These are phyloP conservation scores for Chrysoperla carnea DNA, from an alignment of 1,140 invertebrate genomes.

Conservation along the genomic window DNA sequence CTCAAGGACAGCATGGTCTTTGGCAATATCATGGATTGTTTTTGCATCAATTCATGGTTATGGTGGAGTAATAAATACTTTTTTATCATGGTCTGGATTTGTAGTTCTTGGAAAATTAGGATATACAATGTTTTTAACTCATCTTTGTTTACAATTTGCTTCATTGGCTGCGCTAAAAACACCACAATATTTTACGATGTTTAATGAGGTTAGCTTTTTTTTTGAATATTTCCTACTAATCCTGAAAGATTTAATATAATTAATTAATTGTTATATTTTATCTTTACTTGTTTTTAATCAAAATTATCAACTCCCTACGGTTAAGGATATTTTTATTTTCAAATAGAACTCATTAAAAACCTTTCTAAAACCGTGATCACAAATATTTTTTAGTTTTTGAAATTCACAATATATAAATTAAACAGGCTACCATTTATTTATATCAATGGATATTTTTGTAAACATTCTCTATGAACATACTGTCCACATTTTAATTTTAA, in stretches of 20 bases:
- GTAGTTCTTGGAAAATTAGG: not conserved
- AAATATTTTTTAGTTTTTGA: no score
- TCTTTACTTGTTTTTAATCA: no score
- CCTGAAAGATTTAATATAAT: no score
- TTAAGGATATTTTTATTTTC: no score
- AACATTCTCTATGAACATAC: not conserved
- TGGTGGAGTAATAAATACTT: constrained; percentile 24
- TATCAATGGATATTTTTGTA: not conserved
- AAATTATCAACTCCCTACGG: no score
- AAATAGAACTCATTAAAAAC: no score
- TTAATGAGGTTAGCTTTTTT: not conserved
- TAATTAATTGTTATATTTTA: no score
- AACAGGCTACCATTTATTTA: no score
- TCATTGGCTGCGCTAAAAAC: not conserved
- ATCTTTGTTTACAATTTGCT: not conserved
- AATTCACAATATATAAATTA: no score
- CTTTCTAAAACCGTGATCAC: no score
- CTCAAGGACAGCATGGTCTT: constrained; percentile 24
- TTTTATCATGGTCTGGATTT: not conserved
- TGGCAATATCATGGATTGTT: constrained; percentile 30
- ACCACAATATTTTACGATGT: not conserved
- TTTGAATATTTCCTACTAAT: no score
- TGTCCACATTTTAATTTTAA: no score
- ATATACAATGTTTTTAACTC: not conserved
- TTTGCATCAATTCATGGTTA: constrained; percentile 35